These are phyloP conservation scores for Dendrolimus houi DNA, from an alignment of 2,888 invertebrate species.

Conservation along the genomic window DNA sequence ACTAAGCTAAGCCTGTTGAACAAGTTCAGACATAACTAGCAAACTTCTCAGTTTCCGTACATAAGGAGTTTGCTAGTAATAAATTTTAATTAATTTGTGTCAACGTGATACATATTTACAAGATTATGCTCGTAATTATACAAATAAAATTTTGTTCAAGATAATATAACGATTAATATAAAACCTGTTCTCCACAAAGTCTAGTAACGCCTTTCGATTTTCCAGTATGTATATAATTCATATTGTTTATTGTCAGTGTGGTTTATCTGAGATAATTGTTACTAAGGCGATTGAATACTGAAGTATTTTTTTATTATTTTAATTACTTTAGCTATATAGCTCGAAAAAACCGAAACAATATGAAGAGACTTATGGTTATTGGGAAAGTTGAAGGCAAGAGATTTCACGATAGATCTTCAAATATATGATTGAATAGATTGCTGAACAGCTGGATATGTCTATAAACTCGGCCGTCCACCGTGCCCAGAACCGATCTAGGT, in stretches of 20 bases:
- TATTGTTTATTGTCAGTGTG: background rate
- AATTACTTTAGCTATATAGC: too few relatives aligned
- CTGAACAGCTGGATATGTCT: too few relatives aligned
- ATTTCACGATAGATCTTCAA: too few relatives aligned
- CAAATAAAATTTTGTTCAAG: background rate
- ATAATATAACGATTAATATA: background rate
- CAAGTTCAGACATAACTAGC: background rate
- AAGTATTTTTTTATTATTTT: too few relatives aligned
- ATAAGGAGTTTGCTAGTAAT: background rate
- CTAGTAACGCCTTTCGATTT: background rate
- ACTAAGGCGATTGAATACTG: too few relatives aligned
- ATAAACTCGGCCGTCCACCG: too few relatives aligned
- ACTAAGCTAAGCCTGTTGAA: background rate
- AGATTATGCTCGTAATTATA: background rate
- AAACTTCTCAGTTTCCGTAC: background rate
- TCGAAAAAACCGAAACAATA: too few relatives aligned
- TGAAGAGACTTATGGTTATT: too few relatives aligned
- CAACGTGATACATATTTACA: background rate
- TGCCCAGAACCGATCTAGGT: too few relatives aligned
- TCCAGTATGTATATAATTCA: background rate
- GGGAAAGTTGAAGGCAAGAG: too few relatives aligned
- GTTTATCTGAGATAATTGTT: background rate
- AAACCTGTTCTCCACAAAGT: background rate
- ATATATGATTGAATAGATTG: too few relatives aligned
- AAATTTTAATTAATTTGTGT: background rate